Evolutionary conservation across 2,797 vertebrate species (phyloP), one percentile per base, ranked within the genome.

Genomic region (Chelon auratus): DNA sequence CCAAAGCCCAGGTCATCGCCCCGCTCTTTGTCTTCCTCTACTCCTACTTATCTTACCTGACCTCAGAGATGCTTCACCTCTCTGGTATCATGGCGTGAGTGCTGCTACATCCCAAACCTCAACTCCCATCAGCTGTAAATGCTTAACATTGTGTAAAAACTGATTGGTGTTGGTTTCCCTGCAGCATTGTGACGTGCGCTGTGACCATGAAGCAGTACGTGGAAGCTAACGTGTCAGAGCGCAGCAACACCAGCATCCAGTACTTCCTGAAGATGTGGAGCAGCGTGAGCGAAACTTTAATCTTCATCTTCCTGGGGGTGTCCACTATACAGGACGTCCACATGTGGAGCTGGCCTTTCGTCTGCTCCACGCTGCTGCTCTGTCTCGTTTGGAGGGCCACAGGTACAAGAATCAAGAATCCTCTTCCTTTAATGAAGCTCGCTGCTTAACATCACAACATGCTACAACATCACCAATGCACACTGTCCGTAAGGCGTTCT

Each of bases 181-280:
- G 50, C 78, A 96, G 95, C 60, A 95, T 96, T 54, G 93, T 95
- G 76, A 92, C 94, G 30, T 96, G 94, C 58, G 95, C 95, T 1
- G 93, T 95, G 86, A 95, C 93, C 70, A 96, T 96, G 95, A 96
- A 96, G 78, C 93, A 93, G 67, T 96, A 95, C 0, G 94, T 96
- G 83, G 94, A 96, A 86, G 93, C 92, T 17, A 96, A 96, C 66
- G 93, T 97, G 87, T 97, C 96, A 0, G 96, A 97, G 89, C 96
- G 96, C 77, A 97, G 96, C 74, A 97, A 97, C 89, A 97, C 95
- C 59, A 97, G 96, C 92, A 97, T 97, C 92, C 96, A 97, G 65
- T 98, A 97, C 75, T 98, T 97, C 90, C 93, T 97, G 77, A 97
- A 97, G 94, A 97, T 97, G 97, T 97, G 96, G 96, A 97, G 96